phyloP scores from a whole-genome alignment of 2,888 invertebrate genomes.

The Incurvaria masculella region DNA sequence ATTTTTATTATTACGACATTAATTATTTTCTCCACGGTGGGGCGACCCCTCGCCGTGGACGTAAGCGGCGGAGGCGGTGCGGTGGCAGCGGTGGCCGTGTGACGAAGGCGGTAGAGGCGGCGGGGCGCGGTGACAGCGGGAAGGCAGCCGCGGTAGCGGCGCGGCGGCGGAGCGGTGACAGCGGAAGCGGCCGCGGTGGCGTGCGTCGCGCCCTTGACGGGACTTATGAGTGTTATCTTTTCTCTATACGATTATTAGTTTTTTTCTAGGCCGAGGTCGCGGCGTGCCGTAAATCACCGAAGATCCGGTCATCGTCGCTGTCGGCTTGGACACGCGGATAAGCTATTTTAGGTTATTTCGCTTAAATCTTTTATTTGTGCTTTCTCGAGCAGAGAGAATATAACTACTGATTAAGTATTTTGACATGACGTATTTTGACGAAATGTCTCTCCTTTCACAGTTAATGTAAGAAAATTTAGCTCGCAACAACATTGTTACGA shows the following conservation, averaged over 20 bases:
- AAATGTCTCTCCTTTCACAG: no score
- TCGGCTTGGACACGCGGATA: no score
- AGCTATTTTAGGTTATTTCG: no score
- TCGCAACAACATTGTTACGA: no score
- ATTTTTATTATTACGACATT: constrained; percentile 3
- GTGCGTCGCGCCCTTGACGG: not conserved
- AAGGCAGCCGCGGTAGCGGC: no score
- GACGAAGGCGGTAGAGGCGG: not conserved
- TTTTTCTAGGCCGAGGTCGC: not conserved
- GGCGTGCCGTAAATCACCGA: not conserved
- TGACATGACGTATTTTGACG: no score
- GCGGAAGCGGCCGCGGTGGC: not conserved
- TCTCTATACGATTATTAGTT: constrained; percentile 2
- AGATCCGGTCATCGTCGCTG: no score
- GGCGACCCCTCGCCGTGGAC: not conserved
- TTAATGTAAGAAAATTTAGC: no score
- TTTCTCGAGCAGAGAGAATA: no score
- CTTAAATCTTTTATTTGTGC: no score
- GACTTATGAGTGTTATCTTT: constrained; percentile 1
- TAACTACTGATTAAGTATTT: no score
- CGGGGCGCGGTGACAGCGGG: not conserved
- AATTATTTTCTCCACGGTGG: constrained; percentile 1
- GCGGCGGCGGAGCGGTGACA: not conserved
- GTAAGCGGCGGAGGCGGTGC: not conserved
- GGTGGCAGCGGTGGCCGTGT: not conserved